These are phyloP conservation scores for Genyomyrus donnyi DNA, from an alignment of 2,113 vertebrate species.

Conservation along the genomic window DNA sequence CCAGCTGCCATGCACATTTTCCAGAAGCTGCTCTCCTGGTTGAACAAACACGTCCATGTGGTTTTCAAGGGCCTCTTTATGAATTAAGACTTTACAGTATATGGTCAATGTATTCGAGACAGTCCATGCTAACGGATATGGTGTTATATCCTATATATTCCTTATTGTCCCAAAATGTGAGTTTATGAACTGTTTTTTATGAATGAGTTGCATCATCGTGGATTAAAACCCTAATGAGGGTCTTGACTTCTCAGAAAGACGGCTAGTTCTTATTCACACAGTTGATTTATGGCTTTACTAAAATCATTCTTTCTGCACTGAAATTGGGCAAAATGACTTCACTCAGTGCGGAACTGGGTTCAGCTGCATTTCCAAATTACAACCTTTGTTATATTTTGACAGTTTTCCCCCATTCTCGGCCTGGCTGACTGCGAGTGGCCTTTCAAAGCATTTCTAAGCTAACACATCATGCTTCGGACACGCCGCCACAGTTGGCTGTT, in stretches of 20 bases:
- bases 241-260: background rate
- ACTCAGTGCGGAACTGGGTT: background rate
- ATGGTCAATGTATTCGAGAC: background rate
- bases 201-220: background rate
- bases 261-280: background rate
- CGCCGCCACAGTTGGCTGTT: slow-evolving; percentile 39
- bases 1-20: slow-evolving; percentile 62
- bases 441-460: background rate
- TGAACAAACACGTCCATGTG: slow-evolving; percentile 20
- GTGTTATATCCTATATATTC: background rate
- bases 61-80: slow-evolving; percentile 23
- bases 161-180: background rate
- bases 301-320: background rate
- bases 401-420: background rate
- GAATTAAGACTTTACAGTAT: background rate
- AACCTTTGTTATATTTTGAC: background rate
- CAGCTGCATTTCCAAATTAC: background rate
- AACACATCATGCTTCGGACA: background rate
- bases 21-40: slow-evolving; percentile 72
- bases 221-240: background rate
- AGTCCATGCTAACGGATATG: background rate
- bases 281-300: background rate
- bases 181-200: background rate
- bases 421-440: background rate
- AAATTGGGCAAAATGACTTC: background rate